Evolutionary conservation across 2,888 invertebrate genomes (phyloP).

Genomic region (Lordiphosa andalusiaca): DNA sequence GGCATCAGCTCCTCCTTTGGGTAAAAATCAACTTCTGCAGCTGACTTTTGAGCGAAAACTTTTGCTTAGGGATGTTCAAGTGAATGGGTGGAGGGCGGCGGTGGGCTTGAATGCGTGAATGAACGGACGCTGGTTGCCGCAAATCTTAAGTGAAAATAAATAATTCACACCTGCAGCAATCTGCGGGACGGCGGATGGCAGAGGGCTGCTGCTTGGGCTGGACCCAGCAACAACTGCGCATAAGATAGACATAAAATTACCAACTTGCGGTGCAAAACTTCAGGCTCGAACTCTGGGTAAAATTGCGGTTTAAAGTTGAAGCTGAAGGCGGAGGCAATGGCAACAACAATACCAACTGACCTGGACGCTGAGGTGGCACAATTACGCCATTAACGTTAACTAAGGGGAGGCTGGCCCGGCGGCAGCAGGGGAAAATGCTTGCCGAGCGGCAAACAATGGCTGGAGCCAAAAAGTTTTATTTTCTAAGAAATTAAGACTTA

Average conservation of each 20-base stretch:
- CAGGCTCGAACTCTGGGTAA: slow-evolving; percentile 48
- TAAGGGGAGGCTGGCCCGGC: slow-evolving; percentile 2
- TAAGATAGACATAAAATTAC: slow-evolving; percentile 41
- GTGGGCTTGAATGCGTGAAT: neutral
- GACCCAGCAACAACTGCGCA: neutral
- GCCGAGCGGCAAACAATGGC: slow-evolving; percentile 57
- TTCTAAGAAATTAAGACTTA: slow-evolving; percentile 74
- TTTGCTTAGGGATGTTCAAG: slow-evolving; percentile 47
- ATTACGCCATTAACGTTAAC: slow-evolving; percentile 43
- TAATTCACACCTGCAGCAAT: slow-evolving; percentile 78
- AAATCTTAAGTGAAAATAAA: slow-evolving; percentile 78
- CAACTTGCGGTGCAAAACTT: slow-evolving; percentile 63
- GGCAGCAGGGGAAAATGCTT: neutral
- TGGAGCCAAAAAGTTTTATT: slow-evolving; percentile 69
- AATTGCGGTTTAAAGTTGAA: slow-evolving; percentile 65
- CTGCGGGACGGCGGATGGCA: slow-evolving; percentile 37
- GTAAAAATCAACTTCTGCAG: slow-evolving; percentile 67
- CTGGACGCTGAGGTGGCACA: slow-evolving; percentile 44
- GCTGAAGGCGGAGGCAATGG: slow-evolving; percentile 19
- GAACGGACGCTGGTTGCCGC: slow-evolving; percentile 10
- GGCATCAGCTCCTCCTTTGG: slow-evolving; percentile 28
- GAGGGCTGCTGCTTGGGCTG: slow-evolving; percentile 19
- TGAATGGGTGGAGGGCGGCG: slow-evolving; percentile 21
- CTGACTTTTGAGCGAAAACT: slow-evolving; percentile 67
- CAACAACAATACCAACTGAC: slow-evolving; percentile 33